A percentile compares a stretch with the other conserved stretches of the same genome.
phyloP scores from a whole-genome alignment of 23 tunicate genomes.

The Trididemnum clinides region DNA sequence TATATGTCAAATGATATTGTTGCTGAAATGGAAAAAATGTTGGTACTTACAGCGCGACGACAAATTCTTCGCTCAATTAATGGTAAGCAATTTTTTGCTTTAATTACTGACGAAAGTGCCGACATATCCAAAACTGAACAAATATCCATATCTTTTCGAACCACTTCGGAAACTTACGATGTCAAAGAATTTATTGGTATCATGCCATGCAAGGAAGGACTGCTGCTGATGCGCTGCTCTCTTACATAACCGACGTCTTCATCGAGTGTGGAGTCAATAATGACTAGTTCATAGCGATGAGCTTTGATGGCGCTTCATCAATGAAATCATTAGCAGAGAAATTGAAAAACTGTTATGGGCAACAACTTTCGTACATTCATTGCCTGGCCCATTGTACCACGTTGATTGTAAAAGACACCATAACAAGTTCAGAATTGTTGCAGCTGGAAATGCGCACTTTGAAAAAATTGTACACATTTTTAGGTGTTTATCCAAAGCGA shows the following conservation, averaged over 20 bases:
- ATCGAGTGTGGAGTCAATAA: slow-evolving; percentile 28
- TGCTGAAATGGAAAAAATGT: slow-evolving; percentile 26
- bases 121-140: slow-evolving; percentile 18
- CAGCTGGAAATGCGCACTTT: slow-evolving; percentile 19
- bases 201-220: slow-evolving; percentile 24
- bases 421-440: slow-evolving; percentile 26
- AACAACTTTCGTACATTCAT: slow-evolving; percentile 26
- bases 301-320: slow-evolving; percentile 22
- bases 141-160: slow-evolving; percentile 26
- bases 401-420: slow-evolving; percentile 23
- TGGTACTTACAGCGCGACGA: slow-evolving; percentile 33
- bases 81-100: slow-evolving; percentile 19
- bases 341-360: slow-evolving; percentile 32
- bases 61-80: slow-evolving; percentile 31
- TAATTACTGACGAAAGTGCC: slow-evolving; percentile 23
- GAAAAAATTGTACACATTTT: slow-evolving; percentile 21
- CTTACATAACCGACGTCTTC: slow-evolving; percentile 28
- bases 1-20: slow-evolving; percentile 18
- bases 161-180: slow-evolving; percentile 18
- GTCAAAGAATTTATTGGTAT: slow-evolving; percentile 28
- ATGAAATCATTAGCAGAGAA: slow-evolving; percentile 28
- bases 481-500: slow-evolving; percentile 30
- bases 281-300: slow-evolving; percentile 18
- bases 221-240: slow-evolving; percentile 34
- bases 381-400: slow-evolving; percentile 30